Percentiles rank a stretch among this genome's conserved stretches.
phyloP scores from a whole-genome alignment of 2,888 invertebrate genomes.

The Sphecodes monilicornis region DNA sequence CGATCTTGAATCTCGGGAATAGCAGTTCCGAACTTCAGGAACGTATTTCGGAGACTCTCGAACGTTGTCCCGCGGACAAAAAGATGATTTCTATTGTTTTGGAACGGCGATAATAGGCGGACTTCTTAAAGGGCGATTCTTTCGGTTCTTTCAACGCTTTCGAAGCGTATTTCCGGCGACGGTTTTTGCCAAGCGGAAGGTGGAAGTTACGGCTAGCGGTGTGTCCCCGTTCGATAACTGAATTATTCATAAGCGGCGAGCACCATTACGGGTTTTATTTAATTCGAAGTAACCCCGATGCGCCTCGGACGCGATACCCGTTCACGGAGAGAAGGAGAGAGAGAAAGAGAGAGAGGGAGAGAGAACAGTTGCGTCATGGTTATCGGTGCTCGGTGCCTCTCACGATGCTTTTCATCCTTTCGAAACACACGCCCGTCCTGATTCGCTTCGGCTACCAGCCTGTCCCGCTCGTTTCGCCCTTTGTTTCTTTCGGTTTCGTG shows the following conservation, averaged over 20 bases:
- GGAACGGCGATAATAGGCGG: not conserved
- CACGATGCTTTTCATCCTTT: slow-evolving; percentile 13
- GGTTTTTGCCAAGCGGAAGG: slow-evolving; percentile 25
- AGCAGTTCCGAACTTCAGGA: not conserved
- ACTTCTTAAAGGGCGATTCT: not conserved
- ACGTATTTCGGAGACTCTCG: not conserved
- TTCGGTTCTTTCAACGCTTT: not conserved
- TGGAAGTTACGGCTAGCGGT: slow-evolving; percentile 20
- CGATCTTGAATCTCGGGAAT: no score
- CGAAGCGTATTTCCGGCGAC: slow-evolving; percentile 38
- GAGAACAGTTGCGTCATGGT: not conserved
- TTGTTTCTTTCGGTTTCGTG: not conserved
- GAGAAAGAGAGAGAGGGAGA: not conserved
- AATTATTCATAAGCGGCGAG: slow-evolving; percentile 51
- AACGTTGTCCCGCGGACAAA: not conserved
- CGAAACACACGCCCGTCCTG: not conserved
- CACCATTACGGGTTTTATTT: slow-evolving; percentile 45
- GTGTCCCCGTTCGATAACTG: slow-evolving; percentile 45
- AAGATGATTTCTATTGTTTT: not conserved
- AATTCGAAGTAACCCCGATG: slow-evolving; percentile 46
- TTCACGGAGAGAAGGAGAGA: not conserved
- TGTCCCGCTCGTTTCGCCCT: not conserved
- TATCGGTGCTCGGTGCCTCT: not conserved
- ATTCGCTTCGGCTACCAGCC: not conserved
- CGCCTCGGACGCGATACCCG: slow-evolving; percentile 22